Percentiles rank a stretch among this genome's conserved stretches.
Evolutionary conservation across 2,888 invertebrate genomes (phyloP).

Genomic region (Drosophila rellima): DNA sequence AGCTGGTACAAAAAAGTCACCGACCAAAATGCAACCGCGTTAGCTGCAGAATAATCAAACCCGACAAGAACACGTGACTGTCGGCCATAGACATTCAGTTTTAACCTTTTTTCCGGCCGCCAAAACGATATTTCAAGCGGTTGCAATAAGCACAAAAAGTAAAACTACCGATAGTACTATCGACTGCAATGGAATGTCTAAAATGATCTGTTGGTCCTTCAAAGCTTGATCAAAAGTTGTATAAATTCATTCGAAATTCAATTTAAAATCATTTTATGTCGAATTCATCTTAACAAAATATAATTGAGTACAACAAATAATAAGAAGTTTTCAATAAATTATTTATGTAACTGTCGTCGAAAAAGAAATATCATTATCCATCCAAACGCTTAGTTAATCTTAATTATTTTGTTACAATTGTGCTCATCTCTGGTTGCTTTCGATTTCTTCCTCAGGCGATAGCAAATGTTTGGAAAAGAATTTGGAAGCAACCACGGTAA

Average conservation of each 20-base stretch:
- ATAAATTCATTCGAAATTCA: too few relatives aligned
- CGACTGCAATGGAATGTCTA: neutral
- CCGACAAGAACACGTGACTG: conserved; percentile 30
- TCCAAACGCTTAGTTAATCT: neutral
- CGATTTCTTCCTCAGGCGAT: conserved; percentile 72
- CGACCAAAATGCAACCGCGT: conserved; percentile 39
- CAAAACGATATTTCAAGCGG: conserved; percentile 1
- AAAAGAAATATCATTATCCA: neutral
- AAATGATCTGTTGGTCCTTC: neutral
- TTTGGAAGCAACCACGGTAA: conserved; percentile 74
- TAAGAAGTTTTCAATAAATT: too few relatives aligned
- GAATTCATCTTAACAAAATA: too few relatives aligned
- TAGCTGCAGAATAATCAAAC: conserved; percentile 36
- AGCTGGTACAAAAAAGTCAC: conserved; percentile 32
- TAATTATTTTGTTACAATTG: neutral
- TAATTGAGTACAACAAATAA: too few relatives aligned
- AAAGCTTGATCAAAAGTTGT: too few relatives aligned
- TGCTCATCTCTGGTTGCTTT: conserved; percentile 10
- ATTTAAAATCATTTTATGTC: too few relatives aligned
- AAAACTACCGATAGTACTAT: neutral
- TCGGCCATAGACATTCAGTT: conserved; percentile 17
- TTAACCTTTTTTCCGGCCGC: conserved; percentile 5
- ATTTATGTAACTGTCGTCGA: too few relatives aligned
- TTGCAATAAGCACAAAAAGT: neutral
- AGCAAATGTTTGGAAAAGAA: conserved; percentile 85